Percentiles rank a stretch among this genome's conserved stretches.
phyloP scores from a whole-genome alignment of 1,140 invertebrate species.

The Cylas formicarius region DNA sequence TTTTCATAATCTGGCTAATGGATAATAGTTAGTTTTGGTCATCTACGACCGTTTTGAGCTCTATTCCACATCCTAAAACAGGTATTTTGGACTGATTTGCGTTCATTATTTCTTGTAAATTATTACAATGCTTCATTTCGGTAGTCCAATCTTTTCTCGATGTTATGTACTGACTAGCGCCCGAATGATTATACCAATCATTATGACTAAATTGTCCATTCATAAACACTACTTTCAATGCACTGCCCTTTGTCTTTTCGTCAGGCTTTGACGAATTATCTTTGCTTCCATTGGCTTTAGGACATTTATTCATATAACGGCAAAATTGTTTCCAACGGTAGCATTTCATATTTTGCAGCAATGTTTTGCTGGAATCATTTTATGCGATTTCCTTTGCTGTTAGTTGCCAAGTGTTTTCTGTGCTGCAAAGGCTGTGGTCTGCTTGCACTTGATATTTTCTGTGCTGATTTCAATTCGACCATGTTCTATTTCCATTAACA shows the following conservation, averaged over 20 bases:
- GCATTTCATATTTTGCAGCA: constrained; percentile 3
- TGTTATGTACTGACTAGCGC: constrained; percentile 23
- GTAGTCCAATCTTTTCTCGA: neutral
- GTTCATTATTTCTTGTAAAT: constrained; percentile 4
- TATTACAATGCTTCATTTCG: no score
- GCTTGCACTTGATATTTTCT: constrained; percentile 24
- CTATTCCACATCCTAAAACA: neutral
- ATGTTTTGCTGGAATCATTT: neutral
- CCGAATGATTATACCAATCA: constrained; percentile 31
- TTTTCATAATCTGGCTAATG: constrained; percentile 6
- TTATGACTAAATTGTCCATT: constrained; percentile 17
- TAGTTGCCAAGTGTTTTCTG: constrained; percentile 8
- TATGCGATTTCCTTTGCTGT: neutral
- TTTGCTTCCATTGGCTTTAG: constrained; percentile 1
- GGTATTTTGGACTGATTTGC: constrained; percentile 15
- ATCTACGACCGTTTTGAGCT: neutral
- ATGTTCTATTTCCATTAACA: constrained; percentile 39
- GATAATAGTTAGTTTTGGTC: constrained; percentile 7
- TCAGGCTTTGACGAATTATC: neutral
- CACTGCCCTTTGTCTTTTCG: no score
- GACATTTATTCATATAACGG: constrained; percentile 13
- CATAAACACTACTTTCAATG: constrained; percentile 19
- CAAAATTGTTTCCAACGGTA: constrained; percentile 14
- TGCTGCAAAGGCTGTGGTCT: constrained; percentile 3
- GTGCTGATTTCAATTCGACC: constrained; percentile 20